Evolutionary conservation across 1,140 invertebrate genomes (phyloP), one percentile per base, ranked within the genome.

Genomic region (Solen grandis): DNA sequence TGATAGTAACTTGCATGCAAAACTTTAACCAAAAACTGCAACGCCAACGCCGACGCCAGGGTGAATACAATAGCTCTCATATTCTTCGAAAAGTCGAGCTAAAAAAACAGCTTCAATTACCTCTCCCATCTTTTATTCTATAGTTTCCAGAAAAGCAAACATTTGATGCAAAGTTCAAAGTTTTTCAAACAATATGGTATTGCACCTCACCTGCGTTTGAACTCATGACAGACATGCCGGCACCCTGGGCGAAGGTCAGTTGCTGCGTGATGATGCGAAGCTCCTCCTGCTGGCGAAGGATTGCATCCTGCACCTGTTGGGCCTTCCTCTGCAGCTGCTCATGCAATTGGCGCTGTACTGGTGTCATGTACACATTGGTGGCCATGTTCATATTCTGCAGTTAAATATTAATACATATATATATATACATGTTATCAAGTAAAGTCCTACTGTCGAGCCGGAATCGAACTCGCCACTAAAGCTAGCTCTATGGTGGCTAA

Each of bases 261-360:
- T 88, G 85, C 55, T 87, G 80, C 31, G 83, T 85, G 62, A 88
- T 88, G 19, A 81, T 52, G 8, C 70, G 63, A 41, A 88, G 73
- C 60, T 88, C 86, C 54, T 87, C 86, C 79, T 88, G 86, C 66
- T 88, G 87, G 31, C 73, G 59, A 36, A 83, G 69, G 54, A 88
- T 88, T 33, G 85, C 83, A 54, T 80, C 54, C 76, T 87, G 86
- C n/a, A 88, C 79, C 73, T 83, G 83, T 16, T 83, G 75, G 2
- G 86, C 86, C 81, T 87, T 88, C 52, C 83, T 77, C 35, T 84
- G 63, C 52, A 88, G 73, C 66, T 88, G 86, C 29, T 88, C 85
- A 60, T 86, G 85, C 31, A 88, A 73, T 19, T 86, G 81, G 25
- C 72, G 72, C 62, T 88, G 87, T 8, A 83, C 84, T n/a, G 84